Base-by-base conservation (phyloP, 2,888 invertebrate genomes). In the Pachliopta kotzebuea region DNA sequence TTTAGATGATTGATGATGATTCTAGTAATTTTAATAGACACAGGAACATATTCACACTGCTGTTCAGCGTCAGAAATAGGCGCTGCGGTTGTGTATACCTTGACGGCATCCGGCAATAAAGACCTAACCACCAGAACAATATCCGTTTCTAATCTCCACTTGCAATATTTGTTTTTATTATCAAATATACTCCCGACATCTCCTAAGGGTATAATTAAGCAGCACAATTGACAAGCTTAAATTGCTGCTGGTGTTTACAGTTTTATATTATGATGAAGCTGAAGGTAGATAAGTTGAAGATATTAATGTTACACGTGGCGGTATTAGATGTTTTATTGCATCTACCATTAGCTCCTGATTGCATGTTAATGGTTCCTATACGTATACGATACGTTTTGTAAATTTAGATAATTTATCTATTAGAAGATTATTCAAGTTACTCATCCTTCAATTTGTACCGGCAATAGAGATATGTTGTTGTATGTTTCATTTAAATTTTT, bases 221-320 rank as follows among this genome's bases (percentile, higher is more conserved):
- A 31, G n/a, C n/a, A n/a, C n/a, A n/a, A n/a, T n/a, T n/a, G 42
- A 42, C 42, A 4, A 45, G 45, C 11, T 37, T 11, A n/a, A 45
- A 45, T n/a, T 18, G n/a, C n/a, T 37, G 45, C 45, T 11, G 11
- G n/a, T 45, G n/a, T 45, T 45, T n/a, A 45, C 7, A n/a, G n/a
- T 45, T 45, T n/a, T 18, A n/a, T n/a, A 23, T 52, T 24, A 55
- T 17, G 26, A 18, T 61, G 61, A 52, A 31, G 58, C 26, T 26
- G 6, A 37, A 20, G n/a, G 11, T 20, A 61, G 23, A 37, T 1
- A 24, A 26, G 29, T 56, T 24, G 17, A 53, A 20, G 23, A 45
- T 52, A 53, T 60, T 56, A 49, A 65, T 60, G 60, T 56, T 60
- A 60, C 64, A 65, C 64, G 64, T 65, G 64, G 20, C 45, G 60